Evolutionary conservation across 2,888 invertebrate genomes (phyloP).

Genomic region (Rhingia rostrata): DNA sequence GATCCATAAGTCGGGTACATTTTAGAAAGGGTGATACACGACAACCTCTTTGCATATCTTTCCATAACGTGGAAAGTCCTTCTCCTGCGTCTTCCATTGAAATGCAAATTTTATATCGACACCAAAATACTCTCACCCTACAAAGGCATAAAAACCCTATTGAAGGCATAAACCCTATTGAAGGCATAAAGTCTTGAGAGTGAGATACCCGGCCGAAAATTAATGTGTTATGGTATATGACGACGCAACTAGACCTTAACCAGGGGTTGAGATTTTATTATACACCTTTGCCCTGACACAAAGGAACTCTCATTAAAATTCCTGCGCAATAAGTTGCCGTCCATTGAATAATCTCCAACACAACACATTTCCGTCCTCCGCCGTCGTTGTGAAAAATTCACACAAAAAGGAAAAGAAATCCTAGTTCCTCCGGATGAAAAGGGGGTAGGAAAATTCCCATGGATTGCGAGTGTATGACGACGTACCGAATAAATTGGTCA

Average conservation of each 20-base stretch:
- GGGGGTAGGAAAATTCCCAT: conserved; percentile 61
- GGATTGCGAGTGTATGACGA: conserved; percentile 35
- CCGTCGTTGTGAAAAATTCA: conserved; percentile 41
- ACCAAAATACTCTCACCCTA: conserved; percentile 1
- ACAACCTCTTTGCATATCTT: conserved; percentile 28
- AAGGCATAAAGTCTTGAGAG: conserved; percentile 10
- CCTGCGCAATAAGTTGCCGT: conserved; percentile 63
- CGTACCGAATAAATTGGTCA: conserved; percentile 59
- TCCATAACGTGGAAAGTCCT: conserved; percentile 49
- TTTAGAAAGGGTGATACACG: conserved; percentile 30
- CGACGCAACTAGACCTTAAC: conserved; percentile 37
- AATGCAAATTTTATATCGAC: conserved; percentile 57
- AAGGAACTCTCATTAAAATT: conserved; percentile 55
- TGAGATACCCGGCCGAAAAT: conserved; percentile 38
- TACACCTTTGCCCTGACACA: conserved; percentile 5
- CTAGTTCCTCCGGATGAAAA: not conserved
- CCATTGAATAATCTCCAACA: conserved; percentile 29
- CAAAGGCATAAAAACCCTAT: conserved; percentile 40
- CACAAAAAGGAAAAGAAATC: conserved; percentile 23
- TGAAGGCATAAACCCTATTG: conserved; percentile 33
- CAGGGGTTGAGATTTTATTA: conserved; percentile 53
- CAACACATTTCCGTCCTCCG: conserved; percentile 35
- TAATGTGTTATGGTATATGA: conserved; percentile 37
- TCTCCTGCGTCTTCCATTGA: conserved; percentile 36
- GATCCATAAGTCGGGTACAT: conserved; percentile 43